phyloP scores from a whole-genome alignment of 2,888 invertebrate genomes.

The Drosophila neonasuta region DNA sequence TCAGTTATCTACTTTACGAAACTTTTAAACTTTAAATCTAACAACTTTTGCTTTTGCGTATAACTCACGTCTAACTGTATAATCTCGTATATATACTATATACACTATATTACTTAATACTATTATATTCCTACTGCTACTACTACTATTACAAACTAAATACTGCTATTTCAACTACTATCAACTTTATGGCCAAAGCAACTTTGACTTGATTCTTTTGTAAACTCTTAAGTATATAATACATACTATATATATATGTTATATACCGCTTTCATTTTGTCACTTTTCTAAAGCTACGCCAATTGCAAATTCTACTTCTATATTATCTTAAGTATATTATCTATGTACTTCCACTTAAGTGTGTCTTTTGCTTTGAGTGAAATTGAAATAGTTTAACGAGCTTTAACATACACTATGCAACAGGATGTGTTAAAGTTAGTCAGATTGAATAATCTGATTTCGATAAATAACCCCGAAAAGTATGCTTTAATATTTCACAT shows the following conservation, averaged over 20 bases:
- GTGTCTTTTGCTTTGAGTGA: slow-evolving; percentile 1
- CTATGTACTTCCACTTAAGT: slow-evolving; percentile 2
- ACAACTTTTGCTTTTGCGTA: slow-evolving; percentile 42
- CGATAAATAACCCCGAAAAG: background rate
- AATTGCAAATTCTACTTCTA: slow-evolving; percentile 14
- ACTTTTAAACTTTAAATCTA: slow-evolving; percentile 17
- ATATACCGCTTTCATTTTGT: slow-evolving; percentile 30
- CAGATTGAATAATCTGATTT: no score
- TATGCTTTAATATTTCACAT: background rate
- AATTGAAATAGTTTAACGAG: background rate
- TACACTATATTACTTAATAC: slow-evolving; percentile 6
- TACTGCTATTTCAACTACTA: background rate
- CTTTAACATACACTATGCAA: slow-evolving; percentile 11
- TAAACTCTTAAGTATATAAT: slow-evolving; percentile 8
- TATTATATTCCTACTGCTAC: slow-evolving; percentile 10
- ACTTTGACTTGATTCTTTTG: slow-evolving; percentile 21
- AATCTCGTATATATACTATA: slow-evolving; percentile 17
- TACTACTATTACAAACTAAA: background rate
- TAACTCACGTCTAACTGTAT: slow-evolving; percentile 36
- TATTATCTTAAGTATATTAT: background rate
- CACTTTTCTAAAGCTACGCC: slow-evolving; percentile 15
- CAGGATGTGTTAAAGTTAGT: no score
- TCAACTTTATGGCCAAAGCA: slow-evolving; percentile 16
- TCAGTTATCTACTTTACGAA: slow-evolving; percentile 19
- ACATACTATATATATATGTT: slow-evolving; percentile 3